Base-by-base conservation (phyloP, 1,140 invertebrate genomes). In the Hetaerina americana region DNA sequence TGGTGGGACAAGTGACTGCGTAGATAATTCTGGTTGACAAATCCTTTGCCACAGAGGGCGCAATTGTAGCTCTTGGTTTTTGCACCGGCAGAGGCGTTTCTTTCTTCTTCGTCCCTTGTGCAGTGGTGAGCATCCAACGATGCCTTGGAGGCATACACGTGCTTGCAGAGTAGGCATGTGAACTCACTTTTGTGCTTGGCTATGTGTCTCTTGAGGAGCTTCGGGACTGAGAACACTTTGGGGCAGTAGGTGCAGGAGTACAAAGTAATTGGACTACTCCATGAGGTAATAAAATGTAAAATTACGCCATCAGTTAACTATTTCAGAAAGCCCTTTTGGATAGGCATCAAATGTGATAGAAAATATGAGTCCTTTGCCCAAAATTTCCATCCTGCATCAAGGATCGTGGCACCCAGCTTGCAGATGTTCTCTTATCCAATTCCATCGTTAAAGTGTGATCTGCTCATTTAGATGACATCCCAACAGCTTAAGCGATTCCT, bases 121-220 rank as follows among this genome's bases (percentile, higher is more conserved):
- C 76, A 76, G 68, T 75, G 73, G 66, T 76, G 76, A 5, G 57
- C 25, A 28, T 75, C 72, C n/a, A 75, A 67, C 68, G 75, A 73
- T 0, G 66, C 27, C 27, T 69, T 22, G 18, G 72, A 71, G 3
- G 70, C 26, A 68, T 75, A 76, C 24, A 29, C 40, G 71, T 70
- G 49, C 5, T 57, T 57, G 71, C 76, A 76, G 72, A 73, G 74
- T 70, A 73, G 74, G 70, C 76, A 76, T 18, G 40, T 68, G 49
- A 73, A 72, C 24, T 66, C 28, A 73, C 72, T 70, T 71, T 31
- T 72, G 68, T 76, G 76, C 40, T 72, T 72, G 0, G 49, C 25
- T 70, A 76, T 75, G 40, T 76, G 76, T 31, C 74, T 71, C 26
- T 74, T 75, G 0, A 76, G 67, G 71, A 74, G 74, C 70, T 76